Conservation (phyloP, 2,797 vertebrate genomes). For the Lophius americanus region DNA sequence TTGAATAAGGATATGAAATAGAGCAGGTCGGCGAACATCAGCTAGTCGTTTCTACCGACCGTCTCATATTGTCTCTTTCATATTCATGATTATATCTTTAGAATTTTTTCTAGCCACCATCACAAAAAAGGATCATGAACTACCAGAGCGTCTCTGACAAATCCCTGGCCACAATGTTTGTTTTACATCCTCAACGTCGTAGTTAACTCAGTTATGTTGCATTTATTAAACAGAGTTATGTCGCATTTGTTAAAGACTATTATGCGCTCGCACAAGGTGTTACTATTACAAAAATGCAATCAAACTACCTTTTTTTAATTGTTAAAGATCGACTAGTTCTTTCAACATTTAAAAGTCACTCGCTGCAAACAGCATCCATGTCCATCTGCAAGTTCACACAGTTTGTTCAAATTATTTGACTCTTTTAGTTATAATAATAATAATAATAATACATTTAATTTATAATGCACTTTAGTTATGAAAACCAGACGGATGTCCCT, state of each 20-base stretch:
- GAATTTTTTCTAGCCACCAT: background rate
- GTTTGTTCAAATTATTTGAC: constrained; percentile 28
- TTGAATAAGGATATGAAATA: constrained; percentile 40
- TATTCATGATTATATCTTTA: constrained; percentile 9
- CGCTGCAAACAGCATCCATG: constrained; percentile 46
- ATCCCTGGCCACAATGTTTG: background rate
- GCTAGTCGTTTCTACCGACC: constrained; percentile 22
- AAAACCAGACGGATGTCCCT: constrained; percentile 33
- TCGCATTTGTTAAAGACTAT: too few species aligned
- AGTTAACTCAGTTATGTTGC: too few species aligned
- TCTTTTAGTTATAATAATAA: constrained; percentile 16
- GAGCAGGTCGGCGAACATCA: constrained; percentile 31
- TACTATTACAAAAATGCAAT: too few species aligned
- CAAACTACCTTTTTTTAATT: too few species aligned
- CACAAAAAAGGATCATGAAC: constrained; percentile 32
- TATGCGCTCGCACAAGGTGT: too few species aligned
- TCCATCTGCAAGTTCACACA: constrained; percentile 29
- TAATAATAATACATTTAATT: too few species aligned
- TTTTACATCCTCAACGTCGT: too few species aligned
- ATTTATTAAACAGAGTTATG: too few species aligned
- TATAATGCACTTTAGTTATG: constrained; percentile 21
- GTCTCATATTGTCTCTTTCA: constrained; percentile 34
- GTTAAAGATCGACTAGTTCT: too few species aligned
- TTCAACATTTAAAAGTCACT: background rate
- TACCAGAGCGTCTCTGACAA: constrained; percentile 15